Percentiles rank a stretch among this genome's conserved stretches.
phyloP scores from a whole-genome alignment of 2,888 invertebrate genomes.

The Chrysomela aeneicollis region DNA sequence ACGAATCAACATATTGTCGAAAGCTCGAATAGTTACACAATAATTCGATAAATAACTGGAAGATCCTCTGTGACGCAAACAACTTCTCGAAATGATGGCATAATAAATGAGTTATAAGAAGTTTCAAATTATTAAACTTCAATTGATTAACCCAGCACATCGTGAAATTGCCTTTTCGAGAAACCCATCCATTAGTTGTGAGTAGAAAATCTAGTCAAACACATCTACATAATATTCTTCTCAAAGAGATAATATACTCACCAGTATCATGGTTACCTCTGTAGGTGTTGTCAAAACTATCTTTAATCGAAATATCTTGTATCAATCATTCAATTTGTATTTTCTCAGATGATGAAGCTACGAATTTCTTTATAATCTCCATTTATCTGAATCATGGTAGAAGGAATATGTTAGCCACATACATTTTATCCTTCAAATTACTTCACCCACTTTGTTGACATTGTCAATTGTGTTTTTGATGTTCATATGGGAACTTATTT shows the following conservation, averaged over 20 bases:
- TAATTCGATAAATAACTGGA: neutral
- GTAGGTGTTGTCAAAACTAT: slow-evolving; percentile 51
- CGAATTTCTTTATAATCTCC: too few species aligned
- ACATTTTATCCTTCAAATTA: too few species aligned
- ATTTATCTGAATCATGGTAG: too few species aligned
- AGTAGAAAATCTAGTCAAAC: neutral
- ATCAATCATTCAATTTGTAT: slow-evolving; percentile 14
- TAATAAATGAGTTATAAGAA: too few species aligned
- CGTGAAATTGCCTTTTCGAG: neutral
- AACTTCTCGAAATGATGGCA: too few species aligned
- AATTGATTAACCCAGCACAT: neutral
- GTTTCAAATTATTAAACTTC: too few species aligned
- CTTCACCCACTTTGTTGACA: too few species aligned
- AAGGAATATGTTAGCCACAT: too few species aligned
- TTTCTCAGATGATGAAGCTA: neutral
- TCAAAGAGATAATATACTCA: slow-evolving; percentile 42
- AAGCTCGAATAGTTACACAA: too few species aligned
- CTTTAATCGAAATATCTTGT: slow-evolving; percentile 46
- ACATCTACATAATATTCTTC: neutral
- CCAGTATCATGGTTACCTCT: slow-evolving; percentile 50
- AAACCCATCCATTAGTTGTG: neutral
- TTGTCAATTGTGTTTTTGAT: too few species aligned
- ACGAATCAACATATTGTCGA: too few species aligned
- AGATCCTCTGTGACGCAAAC: neutral
- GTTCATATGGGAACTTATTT: too few species aligned